These are phyloP conservation scores for Triplophysa rosa DNA, from an alignment of 2,113 vertebrate genomes.

Conservation along the genomic window DNA sequence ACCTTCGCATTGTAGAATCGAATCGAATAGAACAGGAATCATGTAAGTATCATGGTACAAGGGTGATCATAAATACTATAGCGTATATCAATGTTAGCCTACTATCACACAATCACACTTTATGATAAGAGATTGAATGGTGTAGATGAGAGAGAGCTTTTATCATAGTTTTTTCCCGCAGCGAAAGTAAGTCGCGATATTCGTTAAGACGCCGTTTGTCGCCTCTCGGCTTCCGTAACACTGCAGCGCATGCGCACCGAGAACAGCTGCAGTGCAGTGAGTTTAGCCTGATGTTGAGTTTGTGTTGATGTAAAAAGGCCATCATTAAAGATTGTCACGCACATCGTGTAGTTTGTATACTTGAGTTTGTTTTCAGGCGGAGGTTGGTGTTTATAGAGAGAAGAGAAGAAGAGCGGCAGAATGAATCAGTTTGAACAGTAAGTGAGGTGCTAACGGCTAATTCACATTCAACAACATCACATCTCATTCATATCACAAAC, in stretches of 20 bases:
- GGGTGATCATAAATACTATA: too few relatives aligned
- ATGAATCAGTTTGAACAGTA: constrained; percentile 37
- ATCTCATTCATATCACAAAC: too few relatives aligned
- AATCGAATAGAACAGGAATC: too few relatives aligned
- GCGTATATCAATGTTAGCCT: too few relatives aligned
- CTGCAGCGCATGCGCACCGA: constrained; percentile 3
- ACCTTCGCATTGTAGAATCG: too few relatives aligned
- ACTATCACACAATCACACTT: too few relatives aligned
- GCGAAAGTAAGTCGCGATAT: not conserved
- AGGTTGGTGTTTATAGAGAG: not conserved
- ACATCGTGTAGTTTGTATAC: too few relatives aligned
- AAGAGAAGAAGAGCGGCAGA: not conserved
- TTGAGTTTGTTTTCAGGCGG: not conserved
- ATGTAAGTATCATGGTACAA: too few relatives aligned
- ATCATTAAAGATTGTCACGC: too few relatives aligned
- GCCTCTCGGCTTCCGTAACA: not conserved
- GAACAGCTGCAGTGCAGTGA: not conserved
- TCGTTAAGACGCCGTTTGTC: not conserved
- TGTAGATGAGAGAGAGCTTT: too few relatives aligned
- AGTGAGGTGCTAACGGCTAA: constrained; percentile 30
- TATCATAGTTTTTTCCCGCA: too few relatives aligned
- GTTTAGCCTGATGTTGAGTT: not conserved
- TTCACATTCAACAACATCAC: not conserved
- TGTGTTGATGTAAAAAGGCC: not conserved
- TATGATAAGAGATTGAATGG: too few relatives aligned